These are phyloP conservation scores for Scartelaos histophorus DNA, from an alignment of 2,113 vertebrate species.

Conservation along the genomic window DNA sequence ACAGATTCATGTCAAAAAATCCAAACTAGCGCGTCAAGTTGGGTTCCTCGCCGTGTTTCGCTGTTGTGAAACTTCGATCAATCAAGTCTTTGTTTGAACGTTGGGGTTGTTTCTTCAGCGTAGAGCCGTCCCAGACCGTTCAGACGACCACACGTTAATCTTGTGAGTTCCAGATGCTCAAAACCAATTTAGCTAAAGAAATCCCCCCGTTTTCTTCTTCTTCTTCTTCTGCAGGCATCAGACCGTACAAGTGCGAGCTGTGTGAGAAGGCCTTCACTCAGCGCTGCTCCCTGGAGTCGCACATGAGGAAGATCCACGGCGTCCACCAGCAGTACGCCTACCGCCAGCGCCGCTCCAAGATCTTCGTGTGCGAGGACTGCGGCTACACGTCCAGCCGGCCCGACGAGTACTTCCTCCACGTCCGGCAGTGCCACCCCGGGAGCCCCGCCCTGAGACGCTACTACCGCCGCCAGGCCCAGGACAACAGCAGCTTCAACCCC, in stretches of 20 bases:
- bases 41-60: too few relatives aligned
- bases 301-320: slow-evolving; percentile 86
- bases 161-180: too few relatives aligned
- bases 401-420: slow-evolving; percentile 80
- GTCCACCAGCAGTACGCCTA: slow-evolving; percentile 85
- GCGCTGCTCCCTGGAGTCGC: slow-evolving; percentile 88
- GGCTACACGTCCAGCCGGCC: slow-evolving; percentile 83
- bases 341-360: slow-evolving; percentile 86
- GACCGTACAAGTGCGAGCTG: slow-evolving; percentile 85
- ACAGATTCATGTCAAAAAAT: too few relatives aligned
- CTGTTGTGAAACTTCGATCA: too few relatives aligned
- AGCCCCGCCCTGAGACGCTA: slow-evolving; percentile 74
- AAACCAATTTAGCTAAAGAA: too few relatives aligned
- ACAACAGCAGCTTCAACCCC: slow-evolving; percentile 44
- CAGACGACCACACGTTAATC: too few relatives aligned
- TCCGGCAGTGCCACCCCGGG: slow-evolving; percentile 75
- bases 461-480: slow-evolving; percentile 73
- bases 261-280: slow-evolving; percentile 90
- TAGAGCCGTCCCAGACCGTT: too few relatives aligned
- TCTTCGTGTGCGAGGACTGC: slow-evolving; percentile 90
- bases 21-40: too few relatives aligned
- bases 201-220: not conserved
- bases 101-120: too few relatives aligned
- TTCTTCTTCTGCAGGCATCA: slow-evolving; percentile 77
- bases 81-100: too few relatives aligned